These are phyloP conservation scores for Agrilus biguttatus DNA, from an alignment of 2,888 invertebrate genomes.

Conservation along the genomic window DNA sequence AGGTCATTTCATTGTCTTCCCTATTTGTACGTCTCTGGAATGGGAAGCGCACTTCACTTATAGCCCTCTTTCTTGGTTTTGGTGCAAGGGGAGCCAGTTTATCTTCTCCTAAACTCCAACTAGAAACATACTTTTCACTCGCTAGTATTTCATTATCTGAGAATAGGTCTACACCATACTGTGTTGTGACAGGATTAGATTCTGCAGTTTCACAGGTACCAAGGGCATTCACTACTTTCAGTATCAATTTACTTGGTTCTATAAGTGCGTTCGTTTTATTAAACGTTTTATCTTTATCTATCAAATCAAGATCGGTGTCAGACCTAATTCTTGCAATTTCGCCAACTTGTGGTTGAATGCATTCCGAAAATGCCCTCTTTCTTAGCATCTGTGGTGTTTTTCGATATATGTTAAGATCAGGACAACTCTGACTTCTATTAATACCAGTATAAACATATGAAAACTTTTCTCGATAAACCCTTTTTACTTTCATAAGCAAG, in stretches of 20 bases:
- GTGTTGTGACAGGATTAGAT: constrained; percentile 29
- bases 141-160: constrained; percentile 60
- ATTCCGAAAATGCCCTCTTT: constrained; percentile 50
- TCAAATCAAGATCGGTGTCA: constrained; percentile 63
- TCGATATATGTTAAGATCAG: constrained; percentile 49
- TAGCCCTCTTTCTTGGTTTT: constrained; percentile 40
- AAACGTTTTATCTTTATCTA: constrained; percentile 67
- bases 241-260: constrained; percentile 60
- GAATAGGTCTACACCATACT: constrained; percentile 51
- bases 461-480: constrained; percentile 51
- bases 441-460: constrained; percentile 28
- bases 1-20: constrained; percentile 40
- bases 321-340: constrained; percentile 50
- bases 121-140: constrained; percentile 40
- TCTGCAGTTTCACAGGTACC: constrained; percentile 38
- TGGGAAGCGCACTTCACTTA: constrained; percentile 40
- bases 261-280: constrained; percentile 50
- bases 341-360: constrained; percentile 22
- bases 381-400: constrained; percentile 31
- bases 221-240: constrained; percentile 63
- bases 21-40: constrained; percentile 25
- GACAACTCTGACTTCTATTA: constrained; percentile 52
- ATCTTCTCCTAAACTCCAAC: constrained; percentile 39
- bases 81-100: constrained; percentile 29
- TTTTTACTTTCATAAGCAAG: constrained; percentile 64